Evolutionary conservation across 2,888 invertebrate genomes (phyloP).

Genomic region (Agrotis puta): DNA sequence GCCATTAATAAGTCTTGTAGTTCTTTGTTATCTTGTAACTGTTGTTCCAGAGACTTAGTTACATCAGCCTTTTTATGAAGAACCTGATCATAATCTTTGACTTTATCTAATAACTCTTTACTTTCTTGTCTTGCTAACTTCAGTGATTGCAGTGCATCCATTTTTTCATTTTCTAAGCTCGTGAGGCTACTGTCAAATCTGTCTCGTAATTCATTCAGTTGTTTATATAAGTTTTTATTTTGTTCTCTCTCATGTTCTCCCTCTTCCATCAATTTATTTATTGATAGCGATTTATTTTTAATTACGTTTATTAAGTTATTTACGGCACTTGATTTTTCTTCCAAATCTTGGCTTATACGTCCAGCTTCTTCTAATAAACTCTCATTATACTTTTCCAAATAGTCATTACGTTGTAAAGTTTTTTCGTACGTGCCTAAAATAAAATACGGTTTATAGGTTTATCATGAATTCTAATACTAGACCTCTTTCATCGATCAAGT

Average conservation of each 20-base stretch:
- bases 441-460: background rate
- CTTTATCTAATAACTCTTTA: conserved; percentile 76
- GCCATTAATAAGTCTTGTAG: conserved; percentile 64
- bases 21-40: conserved; percentile 67
- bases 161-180: conserved; percentile 76
- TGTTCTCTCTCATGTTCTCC: conserved; percentile 73
- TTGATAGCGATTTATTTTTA: conserved; percentile 78
- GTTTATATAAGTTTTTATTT: conserved; percentile 70
- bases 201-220: conserved; percentile 73
- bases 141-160: conserved; percentile 71
- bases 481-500: no score
- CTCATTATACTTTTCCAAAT: conserved; percentile 78
- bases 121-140: conserved; percentile 80
- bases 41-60: conserved; percentile 64
- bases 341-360: conserved; percentile 69
- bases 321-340: conserved; percentile 75
- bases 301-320: conserved; percentile 76
- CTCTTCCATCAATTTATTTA: conserved; percentile 74
- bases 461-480: no score
- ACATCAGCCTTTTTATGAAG: conserved; percentile 68
- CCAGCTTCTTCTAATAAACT: conserved; percentile 75
- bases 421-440: conserved; percentile 77
- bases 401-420: conserved; percentile 74
- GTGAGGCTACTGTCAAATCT: conserved; percentile 70
- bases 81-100: conserved; percentile 73